Evolutionary conservation across 1,140 invertebrate genomes (phyloP), one percentile per base, ranked within the genome.

Genomic region (Cyclargus thomasi): DNA sequence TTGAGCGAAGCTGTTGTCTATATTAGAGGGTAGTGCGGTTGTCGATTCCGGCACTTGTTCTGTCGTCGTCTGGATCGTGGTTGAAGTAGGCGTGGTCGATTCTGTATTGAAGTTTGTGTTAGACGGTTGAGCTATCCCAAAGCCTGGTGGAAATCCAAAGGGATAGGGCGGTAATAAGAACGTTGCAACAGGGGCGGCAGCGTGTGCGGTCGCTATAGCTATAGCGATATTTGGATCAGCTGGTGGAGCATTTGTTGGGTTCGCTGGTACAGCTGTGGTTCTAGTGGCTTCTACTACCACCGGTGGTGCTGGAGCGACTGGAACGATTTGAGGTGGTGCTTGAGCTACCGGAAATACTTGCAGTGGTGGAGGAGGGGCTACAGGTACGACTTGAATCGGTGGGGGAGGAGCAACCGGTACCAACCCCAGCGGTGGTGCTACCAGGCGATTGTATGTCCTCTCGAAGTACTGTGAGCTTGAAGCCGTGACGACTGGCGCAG

Each of bases 381-480:
- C 73, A 55, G 78, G 80, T 20, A 77, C 64, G 5, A 86, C 65
- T 7, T 70, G 70, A n/a, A 74, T 70, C 6, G 77, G 78, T 6
- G 78, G 78, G 64, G 82, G 80, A 23, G 79, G 74, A 14, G 74
- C 73, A n/a, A 77, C 73, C 62, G 78, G 80, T 21, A 77, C 64
- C 8, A 86, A 64, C 5, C 68, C 71, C 20, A 74, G 71, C 5
- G 77, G 78, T 8, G 78, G 78, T 65, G 82, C 82, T 3, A 91
- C 85, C 53, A 92, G 79, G 17, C 92, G 92, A 72, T 94, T 94
- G 79, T 93, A 94, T 63, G 93, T 94, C 63, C 93, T 91, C n/a
- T 93, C 90, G 65, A 94, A 86, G 47, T 93, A 92, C 80, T 94
- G 93, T 29, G 93, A 94, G 69, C 93, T 94, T 18, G 91, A 90